Conservation (phyloP, 2,113 vertebrate species). For the Polypterus senegalus region DNA sequence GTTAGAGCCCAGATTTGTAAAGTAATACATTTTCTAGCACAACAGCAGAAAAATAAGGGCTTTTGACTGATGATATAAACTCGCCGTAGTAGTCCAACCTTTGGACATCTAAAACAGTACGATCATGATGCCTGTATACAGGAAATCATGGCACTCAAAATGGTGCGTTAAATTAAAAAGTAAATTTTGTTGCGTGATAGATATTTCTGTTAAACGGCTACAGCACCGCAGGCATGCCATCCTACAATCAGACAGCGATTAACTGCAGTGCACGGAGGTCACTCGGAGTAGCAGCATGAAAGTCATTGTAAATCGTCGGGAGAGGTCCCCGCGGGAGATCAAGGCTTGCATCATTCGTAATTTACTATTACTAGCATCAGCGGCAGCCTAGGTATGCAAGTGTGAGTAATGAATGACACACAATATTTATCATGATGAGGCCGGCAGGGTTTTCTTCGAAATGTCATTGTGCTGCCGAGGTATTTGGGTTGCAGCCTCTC, state of each 20-base stretch:
- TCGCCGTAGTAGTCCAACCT: no score
- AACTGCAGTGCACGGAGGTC: not conserved
- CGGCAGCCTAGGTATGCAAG: conserved; percentile 34
- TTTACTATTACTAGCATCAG: conserved; percentile 53
- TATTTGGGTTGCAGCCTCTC: conserved; percentile 15
- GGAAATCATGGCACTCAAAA: no score
- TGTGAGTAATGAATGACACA: conserved; percentile 52
- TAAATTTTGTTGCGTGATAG: no score
- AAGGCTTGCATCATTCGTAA: conserved; percentile 48
- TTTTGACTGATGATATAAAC: no score
- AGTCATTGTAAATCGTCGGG: conserved; percentile 3
- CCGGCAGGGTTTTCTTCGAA: conserved; percentile 55
- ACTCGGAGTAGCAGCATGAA: not conserved
- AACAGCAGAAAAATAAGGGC: no score
- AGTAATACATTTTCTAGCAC: no score
- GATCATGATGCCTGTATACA: no score
- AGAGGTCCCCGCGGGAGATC: conserved; percentile 33
- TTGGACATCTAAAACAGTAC: no score
- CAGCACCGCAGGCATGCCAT: not conserved
- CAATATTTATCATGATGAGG: conserved; percentile 59
- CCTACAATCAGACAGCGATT: not conserved
- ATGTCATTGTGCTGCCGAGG: conserved; percentile 46
- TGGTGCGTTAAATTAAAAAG: no score
- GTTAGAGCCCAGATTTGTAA: no score
- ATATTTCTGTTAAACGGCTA: no score